Percentiles rank a stretch among this genome's conserved stretches.
Evolutionary conservation across 2,113 vertebrate species (phyloP).

Genomic region (Myotis lucifugus): DNA sequence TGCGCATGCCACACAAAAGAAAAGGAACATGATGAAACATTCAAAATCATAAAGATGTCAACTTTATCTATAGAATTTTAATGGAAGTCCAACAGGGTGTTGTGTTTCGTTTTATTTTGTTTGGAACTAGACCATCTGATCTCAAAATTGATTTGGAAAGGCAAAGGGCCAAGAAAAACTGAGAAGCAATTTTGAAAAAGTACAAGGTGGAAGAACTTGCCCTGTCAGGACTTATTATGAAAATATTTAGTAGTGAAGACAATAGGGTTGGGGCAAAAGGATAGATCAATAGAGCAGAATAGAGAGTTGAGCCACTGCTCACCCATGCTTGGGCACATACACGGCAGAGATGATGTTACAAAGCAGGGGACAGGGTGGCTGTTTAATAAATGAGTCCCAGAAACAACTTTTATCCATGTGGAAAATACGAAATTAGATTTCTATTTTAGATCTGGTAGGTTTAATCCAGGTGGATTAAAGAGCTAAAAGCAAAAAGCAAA

Average conservation of each 20-base stretch:
- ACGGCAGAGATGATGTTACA: background rate
- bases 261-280: background rate
- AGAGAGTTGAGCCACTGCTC: background rate
- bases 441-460: background rate
- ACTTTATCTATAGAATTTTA: background rate
- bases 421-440: constrained; percentile 9
- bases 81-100: background rate
- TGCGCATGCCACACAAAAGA: background rate
- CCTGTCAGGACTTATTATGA: constrained; percentile 51
- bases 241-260: constrained; percentile 62
- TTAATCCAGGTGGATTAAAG: background rate
- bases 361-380: background rate
- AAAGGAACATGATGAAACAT: background rate
- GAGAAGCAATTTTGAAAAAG: constrained; percentile 55
- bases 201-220: constrained; percentile 55
- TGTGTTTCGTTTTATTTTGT: constrained; percentile 11
- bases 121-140: constrained; percentile 46
- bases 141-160: constrained; percentile 41
- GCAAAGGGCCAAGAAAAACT: constrained; percentile 59
- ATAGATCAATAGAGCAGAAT: background rate
- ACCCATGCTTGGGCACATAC: background rate
- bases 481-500: background rate
- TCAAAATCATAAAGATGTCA: background rate
- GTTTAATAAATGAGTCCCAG: background rate
- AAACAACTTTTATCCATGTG: background rate